Evolutionary conservation across 2,797 vertebrate genomes (phyloP).

Genomic region (Lepilemur septentrionalis): DNA sequence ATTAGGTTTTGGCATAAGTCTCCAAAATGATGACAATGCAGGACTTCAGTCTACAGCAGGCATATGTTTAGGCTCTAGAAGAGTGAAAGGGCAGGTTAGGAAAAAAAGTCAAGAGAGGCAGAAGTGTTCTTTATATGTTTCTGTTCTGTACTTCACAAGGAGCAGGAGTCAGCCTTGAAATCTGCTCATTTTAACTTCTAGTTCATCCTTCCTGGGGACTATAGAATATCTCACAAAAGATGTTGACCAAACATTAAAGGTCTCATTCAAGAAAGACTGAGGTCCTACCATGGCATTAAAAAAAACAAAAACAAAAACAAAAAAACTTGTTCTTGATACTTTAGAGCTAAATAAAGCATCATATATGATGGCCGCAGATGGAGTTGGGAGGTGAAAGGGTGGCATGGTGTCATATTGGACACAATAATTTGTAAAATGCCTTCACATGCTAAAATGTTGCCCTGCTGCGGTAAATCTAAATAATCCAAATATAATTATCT

Average conservation of each 20-base stretch:
- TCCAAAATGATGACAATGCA: not conserved
- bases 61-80: not conserved
- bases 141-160: not conserved
- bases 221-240: not conserved
- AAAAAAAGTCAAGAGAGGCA: not conserved
- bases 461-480: not conserved
- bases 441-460: not conserved
- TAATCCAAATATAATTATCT: not conserved
- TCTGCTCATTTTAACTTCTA: not conserved
- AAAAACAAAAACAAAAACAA: not conserved
- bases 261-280: not conserved
- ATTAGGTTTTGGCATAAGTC: not conserved
- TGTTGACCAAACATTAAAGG: not conserved
- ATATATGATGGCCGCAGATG: not conserved
- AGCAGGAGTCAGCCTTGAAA: not conserved
- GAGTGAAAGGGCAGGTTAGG: not conserved
- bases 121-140: not conserved
- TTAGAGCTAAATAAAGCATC: not conserved
- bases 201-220: not conserved
- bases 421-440: not conserved
- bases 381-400: rapidly evolving
- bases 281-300: not conserved
- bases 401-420: too few relatives aligned
- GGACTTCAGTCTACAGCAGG: not conserved
- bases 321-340: not conserved